Base-by-base conservation (phyloP, 2,888 invertebrate genomes). In the Anodontia alba region DNA sequence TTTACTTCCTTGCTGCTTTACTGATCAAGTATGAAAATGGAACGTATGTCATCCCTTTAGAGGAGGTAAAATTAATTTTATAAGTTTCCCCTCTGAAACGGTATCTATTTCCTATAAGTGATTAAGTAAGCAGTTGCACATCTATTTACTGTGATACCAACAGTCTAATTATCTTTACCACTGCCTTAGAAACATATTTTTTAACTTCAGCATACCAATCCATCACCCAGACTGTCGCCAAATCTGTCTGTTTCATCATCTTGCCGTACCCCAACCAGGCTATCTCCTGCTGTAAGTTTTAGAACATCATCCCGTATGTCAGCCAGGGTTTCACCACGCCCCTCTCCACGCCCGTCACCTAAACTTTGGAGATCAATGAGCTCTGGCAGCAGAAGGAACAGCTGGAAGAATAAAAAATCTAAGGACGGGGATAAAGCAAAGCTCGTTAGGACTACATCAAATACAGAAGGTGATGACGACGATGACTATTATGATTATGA, bases 381-480 rank as follows among this genome's bases (percentile, higher is more conserved):
- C 87, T 92, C 90, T 78, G 97, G 89, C 1, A 93, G 93, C 84
- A 80, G 90, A 31, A 91, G 92, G 69, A 94, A 93, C 76, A 93
- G 93, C 74, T 94, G 94, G 94, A 89, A 91, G 69, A 80, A 91
- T 23, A 88, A 91, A 68, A 78, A 91, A 42, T 86, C 90, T 38
- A 90, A 89, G 73, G 92, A 92, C 5, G 94, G 94, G 17, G 93
- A 93, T 76, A 93, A 93, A 79, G 93, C 89, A 23, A 92, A 90
- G 78, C 86, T 94, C 29, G 92, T 94, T 46, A 91, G 92, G 3
- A 92, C 93, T 75, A 90, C 88, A 66, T 87, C 88, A 67, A 91
- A 93, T 81, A 91, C 90, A 96, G 95, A 95, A 26, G 95, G 95
- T 33, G 95, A 95, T 66, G 95, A 94, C 12, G 94, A 95, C 29